These are phyloP conservation scores for Seira sanloemensis DNA, from an alignment of 2,888 invertebrate species.

Conservation along the genomic window DNA sequence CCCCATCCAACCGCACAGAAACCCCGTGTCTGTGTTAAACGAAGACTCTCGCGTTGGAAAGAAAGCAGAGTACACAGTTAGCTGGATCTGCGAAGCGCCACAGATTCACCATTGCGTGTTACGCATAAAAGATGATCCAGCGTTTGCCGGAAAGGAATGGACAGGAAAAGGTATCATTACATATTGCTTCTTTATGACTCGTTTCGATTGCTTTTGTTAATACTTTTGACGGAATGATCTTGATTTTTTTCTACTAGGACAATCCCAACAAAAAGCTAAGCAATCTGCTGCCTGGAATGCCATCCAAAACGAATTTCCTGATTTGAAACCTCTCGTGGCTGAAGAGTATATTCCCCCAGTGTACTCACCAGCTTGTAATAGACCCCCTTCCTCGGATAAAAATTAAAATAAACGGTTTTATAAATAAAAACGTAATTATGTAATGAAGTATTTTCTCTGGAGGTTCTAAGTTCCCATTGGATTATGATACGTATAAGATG, in stretches of 20 bases:
- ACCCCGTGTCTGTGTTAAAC: constrained; percentile 49
- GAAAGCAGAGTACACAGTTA: constrained; percentile 28
- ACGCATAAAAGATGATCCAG: constrained; percentile 20
- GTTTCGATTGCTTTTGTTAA: too few relatives aligned
- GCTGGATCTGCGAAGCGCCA: constrained; percentile 32
- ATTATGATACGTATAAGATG: too few relatives aligned
- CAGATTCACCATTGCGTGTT: constrained; percentile 22
- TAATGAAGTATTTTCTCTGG: too few relatives aligned
- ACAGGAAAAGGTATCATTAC: constrained; percentile 39
- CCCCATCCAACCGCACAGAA: constrained; percentile 34
- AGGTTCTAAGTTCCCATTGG: too few relatives aligned
- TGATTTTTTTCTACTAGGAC: constrained; percentile 32
- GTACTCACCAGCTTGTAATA: constrained; percentile 17
- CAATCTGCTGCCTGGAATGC: constrained; percentile 50
- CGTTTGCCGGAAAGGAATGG: constrained; percentile 36
- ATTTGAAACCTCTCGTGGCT: constrained; percentile 17
- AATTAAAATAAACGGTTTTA: too few relatives aligned
- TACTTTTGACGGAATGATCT: neutral
- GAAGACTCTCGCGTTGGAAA: constrained; percentile 21
- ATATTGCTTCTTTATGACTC: too few relatives aligned
- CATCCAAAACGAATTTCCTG: constrained; percentile 24
- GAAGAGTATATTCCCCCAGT: constrained; percentile 41
- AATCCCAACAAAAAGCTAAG: constrained; percentile 25
- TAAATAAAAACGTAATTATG: too few relatives aligned
- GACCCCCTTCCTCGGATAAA: too few relatives aligned